Percentiles rank a stretch among this genome's conserved stretches.
These are phyloP conservation scores for Nyctereutes procyonoides DNA, from an alignment of 2,113 vertebrate species.

Conservation along the genomic window DNA sequence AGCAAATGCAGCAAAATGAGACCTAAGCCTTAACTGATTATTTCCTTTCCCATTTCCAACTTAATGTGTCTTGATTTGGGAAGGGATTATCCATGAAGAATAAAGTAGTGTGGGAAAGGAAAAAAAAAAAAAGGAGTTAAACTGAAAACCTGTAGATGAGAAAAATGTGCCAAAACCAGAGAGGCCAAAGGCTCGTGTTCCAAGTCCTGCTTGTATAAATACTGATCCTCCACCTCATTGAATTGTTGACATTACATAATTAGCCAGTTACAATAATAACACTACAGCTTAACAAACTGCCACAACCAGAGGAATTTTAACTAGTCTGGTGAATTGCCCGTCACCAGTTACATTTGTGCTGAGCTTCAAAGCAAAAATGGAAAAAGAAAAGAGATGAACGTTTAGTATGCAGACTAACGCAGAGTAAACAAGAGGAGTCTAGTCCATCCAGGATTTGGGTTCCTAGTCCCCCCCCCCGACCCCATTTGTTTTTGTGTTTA, in stretches of 20 bases:
- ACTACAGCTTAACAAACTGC: neutral
- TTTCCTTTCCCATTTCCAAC: constrained; percentile 6
- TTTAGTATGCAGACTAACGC: constrained; percentile 64
- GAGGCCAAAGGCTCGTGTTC: neutral
- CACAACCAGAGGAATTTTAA: constrained; percentile 67
- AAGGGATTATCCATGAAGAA: neutral
- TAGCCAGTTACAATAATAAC: constrained; percentile 64
- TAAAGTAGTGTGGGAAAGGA: neutral
- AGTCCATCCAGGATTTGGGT: neutral
- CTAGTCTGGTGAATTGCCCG: constrained; percentile 62
- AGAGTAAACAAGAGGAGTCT: constrained; percentile 7
- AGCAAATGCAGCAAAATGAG: neutral
- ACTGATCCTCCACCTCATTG: constrained; percentile 48
- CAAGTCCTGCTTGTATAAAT: neutral
- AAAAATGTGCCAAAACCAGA: constrained; percentile 49
- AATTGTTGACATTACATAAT: constrained; percentile 59
- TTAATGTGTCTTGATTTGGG: neutral
- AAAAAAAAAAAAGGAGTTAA: neutral
- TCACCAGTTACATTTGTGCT: constrained; percentile 60
- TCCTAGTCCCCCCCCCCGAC: neutral
- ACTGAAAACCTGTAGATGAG: neutral
- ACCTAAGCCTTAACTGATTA: neutral
- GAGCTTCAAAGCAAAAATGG: constrained; percentile 64
- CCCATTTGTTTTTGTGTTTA: neutral
- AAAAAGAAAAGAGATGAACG: constrained; percentile 33